These are phyloP conservation scores for Glyptemys insculpta DNA, from an alignment of 2,797 vertebrate species.

Conservation along the genomic window DNA sequence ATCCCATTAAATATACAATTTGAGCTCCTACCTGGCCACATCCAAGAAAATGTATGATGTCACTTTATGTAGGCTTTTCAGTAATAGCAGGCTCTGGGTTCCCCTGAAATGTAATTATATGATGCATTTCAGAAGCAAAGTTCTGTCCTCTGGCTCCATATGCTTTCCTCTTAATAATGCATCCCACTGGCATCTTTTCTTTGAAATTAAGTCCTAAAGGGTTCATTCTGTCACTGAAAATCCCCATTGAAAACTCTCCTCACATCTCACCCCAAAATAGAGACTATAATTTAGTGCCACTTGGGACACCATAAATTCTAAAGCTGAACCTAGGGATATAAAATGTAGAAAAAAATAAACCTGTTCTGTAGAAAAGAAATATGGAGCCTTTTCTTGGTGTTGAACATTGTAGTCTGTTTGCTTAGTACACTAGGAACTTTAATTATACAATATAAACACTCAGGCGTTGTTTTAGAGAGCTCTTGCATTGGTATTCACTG, in stretches of 20 bases:
- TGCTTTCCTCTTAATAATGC: not conserved
- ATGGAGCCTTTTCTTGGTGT: not conserved
- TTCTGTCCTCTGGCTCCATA: not conserved
- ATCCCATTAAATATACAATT: not conserved
- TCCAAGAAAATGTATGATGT: not conserved
- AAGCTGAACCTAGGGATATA: not conserved
- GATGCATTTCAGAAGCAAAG: not conserved
- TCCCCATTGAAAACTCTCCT: not conserved
- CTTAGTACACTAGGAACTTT: not conserved
- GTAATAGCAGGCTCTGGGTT: not conserved
- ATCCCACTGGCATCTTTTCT: not conserved
- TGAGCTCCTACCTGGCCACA: not conserved
- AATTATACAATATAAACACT: not conserved
- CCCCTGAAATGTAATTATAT: not conserved
- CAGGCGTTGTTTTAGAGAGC: not conserved
- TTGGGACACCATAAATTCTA: not conserved
- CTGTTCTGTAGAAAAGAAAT: not conserved
- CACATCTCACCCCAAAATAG: not conserved
- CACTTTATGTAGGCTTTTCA: not conserved
- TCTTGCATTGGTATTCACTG: not conserved
- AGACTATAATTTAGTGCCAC: not conserved
- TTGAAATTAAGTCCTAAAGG: not conserved
- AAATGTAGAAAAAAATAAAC: not conserved
- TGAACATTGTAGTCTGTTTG: not conserved
- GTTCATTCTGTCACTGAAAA: not conserved